These are phyloP conservation scores for Drosophila sulfurigaster DNA, from an alignment of 1,140 invertebrate genomes.

Conservation along the genomic window DNA sequence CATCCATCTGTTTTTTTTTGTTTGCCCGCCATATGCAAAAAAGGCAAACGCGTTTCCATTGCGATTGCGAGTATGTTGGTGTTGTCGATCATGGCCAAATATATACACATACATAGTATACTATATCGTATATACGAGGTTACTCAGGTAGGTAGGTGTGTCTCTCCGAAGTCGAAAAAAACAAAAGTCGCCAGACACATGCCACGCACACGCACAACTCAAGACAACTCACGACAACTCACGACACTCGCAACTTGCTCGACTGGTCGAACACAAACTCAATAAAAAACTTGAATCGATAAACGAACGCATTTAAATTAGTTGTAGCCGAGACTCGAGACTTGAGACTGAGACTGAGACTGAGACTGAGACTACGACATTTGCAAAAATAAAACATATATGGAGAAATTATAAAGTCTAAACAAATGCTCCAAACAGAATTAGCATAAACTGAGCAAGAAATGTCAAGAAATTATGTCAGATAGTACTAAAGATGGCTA, in stretches of 20 bases:
- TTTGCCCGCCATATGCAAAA: slow-evolving; percentile 27
- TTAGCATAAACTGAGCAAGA: not conserved
- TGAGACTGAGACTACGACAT: slow-evolving; percentile 13
- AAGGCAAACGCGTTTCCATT: slow-evolving; percentile 34
- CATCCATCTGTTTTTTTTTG: not conserved
- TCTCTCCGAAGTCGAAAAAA: slow-evolving; percentile 49
- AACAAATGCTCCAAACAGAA: not conserved
- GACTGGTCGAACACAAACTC: slow-evolving; percentile 56
- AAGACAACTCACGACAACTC: slow-evolving; percentile 5
- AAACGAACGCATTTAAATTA: slow-evolving; percentile 67
- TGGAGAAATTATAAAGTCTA: slow-evolving; percentile 16
- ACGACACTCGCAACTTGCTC: slow-evolving; percentile 48
- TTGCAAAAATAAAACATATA: slow-evolving; percentile 46
- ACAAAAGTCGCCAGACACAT: slow-evolving; percentile 56
- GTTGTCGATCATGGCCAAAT: slow-evolving; percentile 77
- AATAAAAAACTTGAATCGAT: slow-evolving; percentile 51
- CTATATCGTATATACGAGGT: slow-evolving; percentile 36
- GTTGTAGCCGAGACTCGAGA: slow-evolving; percentile 27
- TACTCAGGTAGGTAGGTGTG: slow-evolving; percentile 63
- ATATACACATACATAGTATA: slow-evolving; percentile 18
- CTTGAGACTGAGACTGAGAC: not conserved
- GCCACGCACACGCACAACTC: slow-evolving; percentile 65
- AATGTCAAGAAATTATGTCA: not conserved
- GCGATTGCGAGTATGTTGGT: slow-evolving; percentile 37
- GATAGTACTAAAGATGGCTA: not conserved